Evolutionary conservation across 2,113 vertebrate species (phyloP), one percentile per base, ranked within the genome.

Genomic region (Perognathus longimembris): DNA sequence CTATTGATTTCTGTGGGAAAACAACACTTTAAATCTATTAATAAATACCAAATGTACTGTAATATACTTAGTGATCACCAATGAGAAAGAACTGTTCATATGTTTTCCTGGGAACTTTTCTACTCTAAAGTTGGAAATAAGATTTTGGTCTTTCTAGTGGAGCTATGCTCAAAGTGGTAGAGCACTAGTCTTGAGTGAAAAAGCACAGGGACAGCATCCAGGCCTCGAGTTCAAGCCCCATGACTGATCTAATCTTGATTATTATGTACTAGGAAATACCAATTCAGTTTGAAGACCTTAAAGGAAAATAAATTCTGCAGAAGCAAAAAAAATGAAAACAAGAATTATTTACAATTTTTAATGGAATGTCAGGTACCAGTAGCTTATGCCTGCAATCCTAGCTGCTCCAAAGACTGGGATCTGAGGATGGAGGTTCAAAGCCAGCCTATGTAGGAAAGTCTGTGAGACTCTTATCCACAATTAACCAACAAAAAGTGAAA

Each of bases 291-390:
- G 40, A 38, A 73, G 57, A 5, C 71, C 21, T 40, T 73, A 8
- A 95, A 94, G 57, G 59, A 81, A 92, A 93, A 88, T 76, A 26
- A 88, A 92, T 83, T 87, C n/a, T 89, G 14, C 71, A 73, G 64
- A 86, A 80, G 71, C n/a, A 94, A 38, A 82, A 78, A 32, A 71
- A 85, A 88, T 2, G 6, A 54, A 24, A 84, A 82, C 3, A 26
- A 71, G 40, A 45, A 50, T 24, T 50, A 75, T 28, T 83, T 89
- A 54, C 50, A 54, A 54, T 54, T 18, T 54, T 54, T 12, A 54
- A 18, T 54, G 50, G 50, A 54, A 45, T 45, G 45, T 45, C 45
- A 45, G 45, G 45, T 5, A 45, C 45, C 50, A 54, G 50, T 54
- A 18, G 50, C 50, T 54, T 15, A 54, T 54, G 50, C 14, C 50